These are phyloP conservation scores for Polymixis flavicincta DNA, from an alignment of 2,888 invertebrate genomes.

Conservation along the genomic window DNA sequence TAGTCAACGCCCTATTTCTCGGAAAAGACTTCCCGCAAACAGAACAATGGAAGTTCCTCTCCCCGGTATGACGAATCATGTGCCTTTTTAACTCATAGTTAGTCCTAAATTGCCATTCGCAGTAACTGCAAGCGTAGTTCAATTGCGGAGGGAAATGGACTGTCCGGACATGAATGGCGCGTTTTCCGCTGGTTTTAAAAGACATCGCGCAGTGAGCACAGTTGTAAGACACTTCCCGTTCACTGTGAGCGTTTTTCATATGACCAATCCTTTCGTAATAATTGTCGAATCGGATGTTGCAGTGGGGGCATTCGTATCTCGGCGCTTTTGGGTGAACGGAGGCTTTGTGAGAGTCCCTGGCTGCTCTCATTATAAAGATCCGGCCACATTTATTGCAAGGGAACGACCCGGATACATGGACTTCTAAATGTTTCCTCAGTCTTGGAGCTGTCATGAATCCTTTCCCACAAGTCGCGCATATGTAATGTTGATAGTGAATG, in stretches of 20 bases:
- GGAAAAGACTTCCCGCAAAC: conserved; percentile 82
- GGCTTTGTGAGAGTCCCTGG: conserved; percentile 84
- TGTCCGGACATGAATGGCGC: conserved; percentile 80
- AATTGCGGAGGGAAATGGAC: conserved; percentile 82
- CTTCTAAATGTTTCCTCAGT: conserved; percentile 85
- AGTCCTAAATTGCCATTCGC: conserved; percentile 84
- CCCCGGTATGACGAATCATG: conserved; percentile 82
- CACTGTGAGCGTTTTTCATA: conserved; percentile 82
- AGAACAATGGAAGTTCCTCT: conserved; percentile 80
- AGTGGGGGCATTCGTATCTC: conserved; percentile 85
- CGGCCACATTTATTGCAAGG: conserved; percentile 83
- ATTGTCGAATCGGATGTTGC: conserved; percentile 81
- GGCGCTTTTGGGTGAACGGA: conserved; percentile 82
- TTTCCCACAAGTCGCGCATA: conserved; percentile 86
- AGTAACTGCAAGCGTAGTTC: conserved; percentile 78
- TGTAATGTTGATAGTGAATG: conserved; percentile 85
- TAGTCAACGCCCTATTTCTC: conserved; percentile 77
- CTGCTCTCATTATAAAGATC: conserved; percentile 81
- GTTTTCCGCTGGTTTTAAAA: conserved; percentile 85
- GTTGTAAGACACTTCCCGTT: conserved; percentile 80
- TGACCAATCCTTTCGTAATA: conserved; percentile 86
- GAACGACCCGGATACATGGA: conserved; percentile 83
- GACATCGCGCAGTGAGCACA: conserved; percentile 82
- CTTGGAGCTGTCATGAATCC: conserved; percentile 86
- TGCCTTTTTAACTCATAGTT: conserved; percentile 85